Conservation (phyloP, 2,888 invertebrate genomes). For the Escarpia spicata region DNA sequence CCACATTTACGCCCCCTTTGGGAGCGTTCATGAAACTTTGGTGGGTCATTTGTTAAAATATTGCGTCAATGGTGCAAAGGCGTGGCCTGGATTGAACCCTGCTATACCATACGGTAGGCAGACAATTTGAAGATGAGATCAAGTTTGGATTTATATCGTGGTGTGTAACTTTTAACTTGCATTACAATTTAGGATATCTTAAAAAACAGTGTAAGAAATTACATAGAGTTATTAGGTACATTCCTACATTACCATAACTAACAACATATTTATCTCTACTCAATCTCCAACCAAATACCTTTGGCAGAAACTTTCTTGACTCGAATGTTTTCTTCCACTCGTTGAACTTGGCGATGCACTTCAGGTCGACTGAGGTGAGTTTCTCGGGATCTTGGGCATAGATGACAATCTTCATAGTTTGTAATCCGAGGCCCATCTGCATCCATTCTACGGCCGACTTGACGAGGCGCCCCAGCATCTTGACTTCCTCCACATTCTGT, state of each 20-base stretch:
- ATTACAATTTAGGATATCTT: background rate
- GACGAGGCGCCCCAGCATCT: slow-evolving; percentile 37
- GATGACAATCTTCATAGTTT: slow-evolving; percentile 39
- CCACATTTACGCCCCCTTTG: too few relatives aligned
- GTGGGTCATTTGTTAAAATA: too few relatives aligned
- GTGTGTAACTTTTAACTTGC: background rate
- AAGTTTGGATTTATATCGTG: too few relatives aligned
- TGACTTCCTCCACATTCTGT: slow-evolving; percentile 27
- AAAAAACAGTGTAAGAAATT: too few relatives aligned
- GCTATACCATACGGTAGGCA: too few relatives aligned
- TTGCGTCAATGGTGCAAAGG: too few relatives aligned
- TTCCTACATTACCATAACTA: background rate
- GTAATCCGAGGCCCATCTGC: slow-evolving; percentile 36
- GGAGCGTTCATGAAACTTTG: too few relatives aligned
- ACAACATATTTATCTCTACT: background rate
- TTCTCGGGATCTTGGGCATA: slow-evolving; percentile 29
- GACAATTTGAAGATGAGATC: too few relatives aligned
- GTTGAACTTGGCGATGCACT: background rate
- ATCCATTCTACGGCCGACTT: slow-evolving; percentile 37
- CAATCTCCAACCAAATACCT: background rate
- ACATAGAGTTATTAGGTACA: too few relatives aligned
- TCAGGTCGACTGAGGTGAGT: background rate
- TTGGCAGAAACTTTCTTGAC: slow-evolving; percentile 8
- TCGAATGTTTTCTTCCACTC: background rate
- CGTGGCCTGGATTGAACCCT: too few relatives aligned